phyloP scores from a whole-genome alignment of 2,113 vertebrate genomes.

The Perca schrenkii region DNA sequence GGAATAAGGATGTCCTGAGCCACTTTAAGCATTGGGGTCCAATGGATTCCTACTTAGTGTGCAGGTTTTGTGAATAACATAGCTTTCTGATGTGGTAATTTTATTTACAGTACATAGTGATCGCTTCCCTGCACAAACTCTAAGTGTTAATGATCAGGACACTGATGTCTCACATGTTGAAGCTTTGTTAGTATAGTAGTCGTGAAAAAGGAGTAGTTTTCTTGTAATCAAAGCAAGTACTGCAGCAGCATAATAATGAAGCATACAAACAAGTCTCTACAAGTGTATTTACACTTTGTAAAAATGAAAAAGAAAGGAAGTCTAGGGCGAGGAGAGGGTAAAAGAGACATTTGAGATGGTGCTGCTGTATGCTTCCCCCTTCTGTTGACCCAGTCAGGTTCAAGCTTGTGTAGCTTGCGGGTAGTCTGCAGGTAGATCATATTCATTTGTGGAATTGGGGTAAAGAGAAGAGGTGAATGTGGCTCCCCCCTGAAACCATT shows the following conservation, averaged over 20 bases:
- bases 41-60: not conserved
- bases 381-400: slow-evolving; percentile 10
- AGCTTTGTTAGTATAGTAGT: not conserved
- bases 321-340: not conserved
- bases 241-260: not conserved
- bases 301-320: not conserved
- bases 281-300: not conserved
- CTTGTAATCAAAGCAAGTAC: not conserved
- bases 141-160: not conserved
- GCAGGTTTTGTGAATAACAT: not conserved
- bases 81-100: no score
- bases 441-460: not conserved
- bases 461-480: not conserved
- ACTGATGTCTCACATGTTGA: not conserved
- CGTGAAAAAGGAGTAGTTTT: not conserved
- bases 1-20: not conserved
- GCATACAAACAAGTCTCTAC: not conserved
- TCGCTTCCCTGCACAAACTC: no score
- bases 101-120: no score
- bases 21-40: not conserved
- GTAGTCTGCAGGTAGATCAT: slow-evolving; percentile 1
- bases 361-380: not conserved
- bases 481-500: not conserved
- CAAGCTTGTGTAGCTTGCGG: not conserved
- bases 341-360: not conserved